Evolutionary conservation across 2,797 vertebrate genomes (phyloP), one percentile per base, ranked within the genome.

Genomic region (Coilia nasus): DNA sequence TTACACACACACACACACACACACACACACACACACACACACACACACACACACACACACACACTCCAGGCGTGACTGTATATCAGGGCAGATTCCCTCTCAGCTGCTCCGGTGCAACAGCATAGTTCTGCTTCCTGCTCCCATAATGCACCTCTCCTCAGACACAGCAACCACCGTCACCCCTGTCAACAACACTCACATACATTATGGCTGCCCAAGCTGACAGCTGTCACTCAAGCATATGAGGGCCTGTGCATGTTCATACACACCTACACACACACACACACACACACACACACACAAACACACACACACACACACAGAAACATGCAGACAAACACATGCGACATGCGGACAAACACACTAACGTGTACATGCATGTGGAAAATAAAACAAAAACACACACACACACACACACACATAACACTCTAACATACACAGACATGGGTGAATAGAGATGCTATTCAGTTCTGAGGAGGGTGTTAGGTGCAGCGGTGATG

Each of bases 91-190:
- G 50, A 54, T 54, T 54, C 50, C 14, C 35, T 41, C 2, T 41
- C 35, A 41, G 35, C 35, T 54, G 50, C 50, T 54, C 14, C 9
- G 50, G 9, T 3, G 50, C 14, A 1, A 54, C 50, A 14, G 14
- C 50, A 14, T 54, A 54, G 7, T 54, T 54, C 50, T 54, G 50
- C 35, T 56, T 56, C 17, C 54, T 89, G 90, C 89, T 91, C 90
- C 91, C 87, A 90, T 92, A 94, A 91, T 88, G 84, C 87, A 88
- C 81, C 82, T 71, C 83, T 88, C 87, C 84, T 83, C 86, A 81
- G 25, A n/a, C 60, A 25, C n/a, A 7, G 60, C 60, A 54, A 54
- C 50, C 50, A 9, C 9, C 50, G 50, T 83, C 86, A 81, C 31
- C 60, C n/a, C 2, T 9, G n/a, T n/a, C 60, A 25, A 64, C 60